phyloP scores from a whole-genome alignment of 1,140 invertebrate genomes.

The Coelopa frigida region DNA sequence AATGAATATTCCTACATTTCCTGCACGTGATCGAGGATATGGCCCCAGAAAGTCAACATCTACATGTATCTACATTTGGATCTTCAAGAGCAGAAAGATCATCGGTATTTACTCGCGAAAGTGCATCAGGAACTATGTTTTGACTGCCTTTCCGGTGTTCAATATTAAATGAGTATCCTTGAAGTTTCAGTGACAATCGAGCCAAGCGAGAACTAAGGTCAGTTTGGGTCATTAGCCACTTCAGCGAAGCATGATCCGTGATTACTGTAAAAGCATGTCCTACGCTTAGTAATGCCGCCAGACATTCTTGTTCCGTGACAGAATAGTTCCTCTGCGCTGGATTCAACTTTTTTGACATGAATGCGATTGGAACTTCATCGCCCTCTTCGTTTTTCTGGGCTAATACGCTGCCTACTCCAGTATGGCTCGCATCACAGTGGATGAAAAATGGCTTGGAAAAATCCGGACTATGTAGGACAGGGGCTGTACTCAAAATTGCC shows the following conservation, averaged over 20 bases:
- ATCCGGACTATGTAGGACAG: slow-evolving; percentile 26
- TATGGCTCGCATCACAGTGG: slow-evolving; percentile 12
- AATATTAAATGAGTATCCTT: too few species aligned
- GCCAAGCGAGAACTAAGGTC: too few species aligned
- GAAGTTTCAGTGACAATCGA: too few species aligned
- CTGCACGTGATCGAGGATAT: too few species aligned
- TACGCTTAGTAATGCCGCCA: slow-evolving; percentile 2
- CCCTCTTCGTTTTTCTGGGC: slow-evolving; percentile 14
- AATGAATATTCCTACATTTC: too few species aligned
- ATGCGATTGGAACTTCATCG: slow-evolving; percentile 13
- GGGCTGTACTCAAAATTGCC: slow-evolving; percentile 12
- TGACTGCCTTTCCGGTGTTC: too few species aligned
- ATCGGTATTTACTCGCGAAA: too few species aligned
- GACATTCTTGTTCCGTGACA: slow-evolving; percentile 9
- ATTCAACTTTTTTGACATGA: slow-evolving; percentile 7
- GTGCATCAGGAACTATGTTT: too few species aligned
- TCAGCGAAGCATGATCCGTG: slow-evolving; percentile 4
- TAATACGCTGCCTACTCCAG: slow-evolving; percentile 15
- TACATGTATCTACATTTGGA: too few species aligned
- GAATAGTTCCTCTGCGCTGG: slow-evolving; percentile 7
- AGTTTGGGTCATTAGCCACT: slow-evolving; percentile 8
- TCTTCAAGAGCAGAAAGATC: too few species aligned
- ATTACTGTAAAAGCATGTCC: slow-evolving; percentile 6
- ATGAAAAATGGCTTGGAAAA: slow-evolving; percentile 16
- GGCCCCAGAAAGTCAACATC: too few species aligned